Base-by-base conservation (phyloP, 2,888 invertebrate species). In the Agrochola lota region DNA sequence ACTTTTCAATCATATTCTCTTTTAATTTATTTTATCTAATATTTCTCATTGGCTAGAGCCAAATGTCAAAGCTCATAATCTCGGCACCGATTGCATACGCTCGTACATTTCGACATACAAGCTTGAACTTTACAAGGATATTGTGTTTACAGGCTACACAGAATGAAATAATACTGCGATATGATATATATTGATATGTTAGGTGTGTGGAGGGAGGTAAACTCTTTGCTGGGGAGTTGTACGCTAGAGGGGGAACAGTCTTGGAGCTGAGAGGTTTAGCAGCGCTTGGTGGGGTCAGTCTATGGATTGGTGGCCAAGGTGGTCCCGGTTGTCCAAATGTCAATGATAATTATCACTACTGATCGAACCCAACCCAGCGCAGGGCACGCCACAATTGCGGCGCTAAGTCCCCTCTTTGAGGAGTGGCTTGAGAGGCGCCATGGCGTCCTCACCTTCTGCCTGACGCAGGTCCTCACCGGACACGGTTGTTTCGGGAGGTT, bases 11-110 rank as follows among this genome's bases (percentile, higher is more conserved):
- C 2, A 23, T 60, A 17, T 26, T 49, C 15, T 26, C 2, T 26
- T 2, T 26, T 52, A 43, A 43, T 43, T 40, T 20, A 20, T 30
- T n/a, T 40, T 0, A 46, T 43, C 2, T 20, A 30, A 30, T 26
- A 46, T 55, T 64, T 23, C 35, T n/a, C 55, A 12, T 23, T 60
- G 70, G 17, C 35, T 6, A 35, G 55, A 84, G 68, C 52, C 70
- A 83, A 85, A 88, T 83, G 84, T 86, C 88, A 85, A 78, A 85
- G 80, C 86, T 83, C 84, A 88, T 89, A 85, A 83, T 70, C 82
- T 87, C 72, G 40, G 84, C 71, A 69, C 77, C 83, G 85, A 85
- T 83, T 81, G 87, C 85, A 82, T 85, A 86, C 81, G 59, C 26
- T 64, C 40, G 71, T 82, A 78, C 69, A 84, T 75, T 77, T 63